Percentiles rank a stretch among this genome's conserved stretches.
phyloP scores from a whole-genome alignment of 2,113 vertebrate species.

The Mustelus asterias region DNA sequence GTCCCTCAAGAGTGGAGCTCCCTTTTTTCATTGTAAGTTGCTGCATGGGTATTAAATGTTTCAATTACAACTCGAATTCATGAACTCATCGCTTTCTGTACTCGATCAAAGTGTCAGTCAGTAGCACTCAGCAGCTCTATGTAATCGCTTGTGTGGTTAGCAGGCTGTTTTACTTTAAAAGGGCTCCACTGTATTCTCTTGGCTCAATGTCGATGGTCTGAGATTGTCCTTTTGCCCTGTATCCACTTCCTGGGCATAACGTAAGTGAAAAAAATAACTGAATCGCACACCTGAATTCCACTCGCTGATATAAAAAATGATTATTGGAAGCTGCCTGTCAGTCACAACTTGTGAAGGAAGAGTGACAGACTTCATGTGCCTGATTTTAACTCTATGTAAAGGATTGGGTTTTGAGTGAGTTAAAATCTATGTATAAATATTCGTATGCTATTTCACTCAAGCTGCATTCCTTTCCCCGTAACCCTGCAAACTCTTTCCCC shows the following conservation, averaged over 20 bases:
- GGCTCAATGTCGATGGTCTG: not conserved
- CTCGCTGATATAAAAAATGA: not conserved
- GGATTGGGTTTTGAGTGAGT: not conserved
- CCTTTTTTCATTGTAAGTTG: not conserved
- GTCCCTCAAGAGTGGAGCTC: not conserved
- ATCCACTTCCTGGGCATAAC: not conserved
- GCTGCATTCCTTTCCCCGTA: not conserved
- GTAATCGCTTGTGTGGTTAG: not conserved
- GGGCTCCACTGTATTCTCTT: not conserved
- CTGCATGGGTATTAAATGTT: not conserved
- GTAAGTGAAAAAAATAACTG: not conserved
- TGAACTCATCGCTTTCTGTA: not conserved
- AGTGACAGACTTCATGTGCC: not conserved
- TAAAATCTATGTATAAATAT: not conserved
- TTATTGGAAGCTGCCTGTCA: not conserved
- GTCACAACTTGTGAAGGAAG: not conserved
- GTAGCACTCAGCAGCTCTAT: not conserved
- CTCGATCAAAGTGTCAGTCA: not conserved
- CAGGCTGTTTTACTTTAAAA: not conserved
- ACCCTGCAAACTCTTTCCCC: not conserved
- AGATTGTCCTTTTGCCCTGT: not conserved
- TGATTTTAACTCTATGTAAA: not conserved
- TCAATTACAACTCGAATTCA: not conserved
- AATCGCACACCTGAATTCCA: not conserved
- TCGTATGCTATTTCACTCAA: not conserved